phyloP scores from a whole-genome alignment of 2,888 invertebrate species.

The Flexamia atlantica region DNA sequence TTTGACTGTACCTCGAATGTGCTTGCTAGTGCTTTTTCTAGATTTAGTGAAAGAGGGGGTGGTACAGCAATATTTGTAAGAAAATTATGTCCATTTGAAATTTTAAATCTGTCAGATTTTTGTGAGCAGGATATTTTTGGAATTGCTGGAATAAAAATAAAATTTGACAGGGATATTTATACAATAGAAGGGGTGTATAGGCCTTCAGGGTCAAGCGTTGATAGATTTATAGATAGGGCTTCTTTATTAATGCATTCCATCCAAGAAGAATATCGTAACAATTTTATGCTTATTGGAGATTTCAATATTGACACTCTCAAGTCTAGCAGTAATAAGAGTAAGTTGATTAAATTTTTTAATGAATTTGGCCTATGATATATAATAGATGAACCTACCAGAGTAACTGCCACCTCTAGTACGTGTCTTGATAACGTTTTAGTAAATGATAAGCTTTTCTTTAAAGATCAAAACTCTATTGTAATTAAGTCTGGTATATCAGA shows the following conservation, averaged over 20 bases:
- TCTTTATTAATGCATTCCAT: neutral
- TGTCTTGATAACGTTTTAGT: neutral
- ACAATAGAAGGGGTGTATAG: too few species aligned
- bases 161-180: too few species aligned
- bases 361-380: neutral
- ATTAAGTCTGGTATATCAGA: neutral
- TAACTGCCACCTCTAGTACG: neutral
- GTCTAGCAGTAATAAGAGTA: neutral
- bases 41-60: neutral
- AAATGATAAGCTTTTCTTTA: neutral
- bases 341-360: neutral
- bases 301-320: neutral
- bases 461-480: neutral
- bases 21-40: neutral
- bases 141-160: too few species aligned
- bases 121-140: too few species aligned
- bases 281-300: neutral
- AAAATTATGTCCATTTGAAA: neutral
- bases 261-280: neutral
- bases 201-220: too few species aligned
- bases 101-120: neutral
- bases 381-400: neutral
- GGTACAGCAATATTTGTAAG: neutral
- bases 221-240: neutral
- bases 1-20: too few species aligned